A percentile compares a stretch with the other conserved stretches of the same genome.
Evolutionary conservation across 2,797 vertebrate genomes (phyloP).

Genomic region (Rousettus madagascariensis): DNA sequence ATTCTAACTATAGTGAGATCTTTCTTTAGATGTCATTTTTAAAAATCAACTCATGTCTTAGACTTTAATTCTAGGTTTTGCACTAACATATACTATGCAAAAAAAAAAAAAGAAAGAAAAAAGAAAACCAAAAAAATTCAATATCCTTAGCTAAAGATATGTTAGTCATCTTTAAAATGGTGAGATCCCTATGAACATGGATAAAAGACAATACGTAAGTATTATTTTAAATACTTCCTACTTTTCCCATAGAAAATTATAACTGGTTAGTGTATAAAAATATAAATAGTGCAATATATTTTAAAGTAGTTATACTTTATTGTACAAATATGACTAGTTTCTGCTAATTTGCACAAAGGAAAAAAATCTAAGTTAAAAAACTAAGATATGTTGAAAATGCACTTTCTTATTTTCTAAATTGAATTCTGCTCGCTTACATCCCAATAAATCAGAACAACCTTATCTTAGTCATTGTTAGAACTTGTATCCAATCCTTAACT

Average conservation of each 20-base stretch:
- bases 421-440: neutral
- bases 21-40: slow-evolving; percentile 3
- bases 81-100: neutral
- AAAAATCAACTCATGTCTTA: neutral
- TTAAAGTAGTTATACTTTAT: slow-evolving; percentile 22
- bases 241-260: neutral
- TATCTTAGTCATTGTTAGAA: neutral
- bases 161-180: slow-evolving; percentile 15
- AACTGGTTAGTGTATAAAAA: neutral
- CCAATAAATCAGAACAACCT: neutral
- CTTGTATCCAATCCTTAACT: neutral
- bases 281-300: neutral
- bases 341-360: neutral
- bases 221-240: neutral
- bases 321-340: neutral
- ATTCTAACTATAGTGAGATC: neutral
- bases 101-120: neutral
- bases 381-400: neutral
- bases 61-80: neutral
- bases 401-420: neutral
- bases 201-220: slow-evolving; percentile 11
- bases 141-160: neutral
- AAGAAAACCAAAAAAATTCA: neutral
- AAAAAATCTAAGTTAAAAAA: neutral
- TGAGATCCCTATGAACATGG: neutral